A percentile compares a stretch with the other conserved stretches of the same genome.
Conservation (phyloP, 1,140 invertebrate genomes). For the Drosophila sp. region DNA sequence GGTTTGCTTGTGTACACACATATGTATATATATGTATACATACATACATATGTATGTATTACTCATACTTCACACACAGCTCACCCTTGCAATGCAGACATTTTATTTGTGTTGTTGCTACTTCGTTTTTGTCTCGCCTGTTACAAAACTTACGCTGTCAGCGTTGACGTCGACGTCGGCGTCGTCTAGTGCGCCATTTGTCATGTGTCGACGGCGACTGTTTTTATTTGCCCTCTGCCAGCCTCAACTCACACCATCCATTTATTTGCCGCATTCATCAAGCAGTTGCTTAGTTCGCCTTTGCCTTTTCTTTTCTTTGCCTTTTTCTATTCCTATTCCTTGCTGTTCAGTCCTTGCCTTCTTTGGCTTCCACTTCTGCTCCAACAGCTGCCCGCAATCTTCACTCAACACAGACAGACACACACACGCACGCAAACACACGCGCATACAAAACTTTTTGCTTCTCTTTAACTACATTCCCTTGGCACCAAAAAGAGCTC, state of each 20-base stretch:
- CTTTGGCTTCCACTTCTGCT: neutral
- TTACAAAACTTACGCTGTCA: slow-evolving; percentile 31
- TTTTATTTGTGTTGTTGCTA: slow-evolving; percentile 66
- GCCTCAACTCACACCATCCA: slow-evolving; percentile 28
- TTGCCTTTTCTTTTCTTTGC: slow-evolving; percentile 25
- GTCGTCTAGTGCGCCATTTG: slow-evolving; percentile 71
- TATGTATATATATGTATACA: slow-evolving; percentile 11
- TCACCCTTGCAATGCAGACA: slow-evolving; percentile 63
- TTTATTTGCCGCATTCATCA: slow-evolving; percentile 51
- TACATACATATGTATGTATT: neutral
- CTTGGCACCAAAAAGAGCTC: slow-evolving; percentile 51
- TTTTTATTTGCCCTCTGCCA: slow-evolving; percentile 67
- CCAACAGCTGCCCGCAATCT: slow-evolving; percentile 22
- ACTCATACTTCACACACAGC: neutral
- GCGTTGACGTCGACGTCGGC: slow-evolving; percentile 29
- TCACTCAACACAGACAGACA: slow-evolving; percentile 6
- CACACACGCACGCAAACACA: slow-evolving; percentile 16
- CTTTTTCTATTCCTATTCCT: slow-evolving; percentile 33
- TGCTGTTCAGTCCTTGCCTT: slow-evolving; percentile 10
- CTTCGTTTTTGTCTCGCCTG: neutral
- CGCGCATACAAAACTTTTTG: slow-evolving; percentile 29
- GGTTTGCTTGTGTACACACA: slow-evolving; percentile 57
- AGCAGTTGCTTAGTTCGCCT: slow-evolving; percentile 39
- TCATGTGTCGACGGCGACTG: slow-evolving; percentile 65
- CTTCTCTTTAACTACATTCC: slow-evolving; percentile 47